Percentiles rank a stretch among this genome's conserved stretches.
Conservation (phyloP, 2,113 vertebrate species). For the Amia ocellicauda region DNA sequence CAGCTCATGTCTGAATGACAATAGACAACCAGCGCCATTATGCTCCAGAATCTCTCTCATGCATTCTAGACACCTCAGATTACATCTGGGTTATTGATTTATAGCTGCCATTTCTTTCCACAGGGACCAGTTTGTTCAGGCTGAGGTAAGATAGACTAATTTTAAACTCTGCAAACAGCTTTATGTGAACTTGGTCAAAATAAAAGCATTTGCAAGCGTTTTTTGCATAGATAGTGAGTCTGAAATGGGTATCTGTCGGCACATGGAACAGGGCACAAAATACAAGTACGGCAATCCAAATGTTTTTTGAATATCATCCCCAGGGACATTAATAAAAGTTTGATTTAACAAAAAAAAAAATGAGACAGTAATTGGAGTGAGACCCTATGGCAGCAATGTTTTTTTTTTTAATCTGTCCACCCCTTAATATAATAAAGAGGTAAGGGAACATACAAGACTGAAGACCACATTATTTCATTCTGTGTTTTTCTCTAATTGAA, state of each 20-base stretch:
- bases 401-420: too few species aligned
- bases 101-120: constrained; percentile 70
- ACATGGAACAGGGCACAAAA: constrained; percentile 26
- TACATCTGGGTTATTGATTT: constrained; percentile 96
- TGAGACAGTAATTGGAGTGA: constrained; percentile 23
- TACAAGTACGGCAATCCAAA: constrained; percentile 34
- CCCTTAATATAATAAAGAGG: neutral
- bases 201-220: constrained; percentile 60
- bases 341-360: constrained; percentile 25
- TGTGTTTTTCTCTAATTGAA: constrained; percentile 52
- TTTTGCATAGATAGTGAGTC: constrained; percentile 33
- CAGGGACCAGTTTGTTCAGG: constrained; percentile 74
- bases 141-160: constrained; percentile 69
- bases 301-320: constrained; percentile 21
- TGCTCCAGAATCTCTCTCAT: constrained; percentile 80
- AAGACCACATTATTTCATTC: constrained; percentile 17
- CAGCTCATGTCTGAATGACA: constrained; percentile 92
- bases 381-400: neutral
- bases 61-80: constrained; percentile 94
- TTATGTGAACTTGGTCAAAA: constrained; percentile 69
- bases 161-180: constrained; percentile 73
- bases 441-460: constrained; percentile 13
- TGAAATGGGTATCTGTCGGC: constrained; percentile 11
- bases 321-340: constrained; percentile 23
- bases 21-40: constrained; percentile 90